Conservation (phyloP, 2,113 vertebrate species). For the Mormoops blainvillei region DNA sequence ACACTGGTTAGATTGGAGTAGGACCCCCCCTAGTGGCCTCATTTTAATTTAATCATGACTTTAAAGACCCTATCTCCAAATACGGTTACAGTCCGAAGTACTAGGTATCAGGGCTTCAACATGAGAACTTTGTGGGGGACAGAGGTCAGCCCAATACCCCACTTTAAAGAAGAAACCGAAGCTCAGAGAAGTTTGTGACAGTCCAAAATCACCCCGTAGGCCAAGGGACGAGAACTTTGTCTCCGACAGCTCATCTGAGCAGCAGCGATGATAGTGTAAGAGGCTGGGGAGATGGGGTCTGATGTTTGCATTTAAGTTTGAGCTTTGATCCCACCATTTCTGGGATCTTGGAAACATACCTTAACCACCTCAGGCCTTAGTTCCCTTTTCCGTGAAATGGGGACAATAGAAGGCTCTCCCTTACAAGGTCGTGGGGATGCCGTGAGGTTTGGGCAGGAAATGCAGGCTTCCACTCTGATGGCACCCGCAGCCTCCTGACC, state of each 20-base stretch:
- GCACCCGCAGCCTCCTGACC: neutral
- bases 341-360: neutral
- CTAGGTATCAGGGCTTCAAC: neutral
- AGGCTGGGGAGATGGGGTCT: neutral
- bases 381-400: neutral
- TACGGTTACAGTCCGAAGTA: neutral
- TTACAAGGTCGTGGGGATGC: neutral
- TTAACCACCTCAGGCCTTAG: neutral
- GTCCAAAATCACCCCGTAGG: neutral
- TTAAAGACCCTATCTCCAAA: neutral
- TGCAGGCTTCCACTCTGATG: fast-evolving
- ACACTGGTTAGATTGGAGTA: neutral
- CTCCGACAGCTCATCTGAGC: neutral
- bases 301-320: neutral
- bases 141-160: neutral
- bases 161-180: neutral
- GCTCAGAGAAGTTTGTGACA: neutral
- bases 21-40: neutral
- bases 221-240: neutral
- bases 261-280: neutral
- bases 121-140: neutral
- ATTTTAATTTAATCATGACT: neutral
- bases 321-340: neutral
- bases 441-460: neutral
- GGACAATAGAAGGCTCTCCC: neutral